Conservation (phyloP, 2,113 vertebrate species). For the Osmerus mordax region DNA sequence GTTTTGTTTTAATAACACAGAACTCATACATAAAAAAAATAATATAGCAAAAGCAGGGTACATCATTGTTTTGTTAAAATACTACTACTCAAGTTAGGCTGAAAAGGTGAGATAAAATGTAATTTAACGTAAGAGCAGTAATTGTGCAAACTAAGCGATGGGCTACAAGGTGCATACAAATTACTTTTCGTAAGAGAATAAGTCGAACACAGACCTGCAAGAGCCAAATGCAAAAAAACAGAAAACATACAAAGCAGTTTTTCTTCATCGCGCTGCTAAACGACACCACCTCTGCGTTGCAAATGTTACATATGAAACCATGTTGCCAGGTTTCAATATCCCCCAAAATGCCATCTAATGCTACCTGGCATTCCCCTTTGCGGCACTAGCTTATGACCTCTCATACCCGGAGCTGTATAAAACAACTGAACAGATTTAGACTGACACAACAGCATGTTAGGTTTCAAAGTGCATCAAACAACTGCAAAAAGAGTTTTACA, state of each 20-base stretch:
- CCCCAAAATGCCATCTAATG: too few species aligned
- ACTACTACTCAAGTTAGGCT: slow-evolving; percentile 27
- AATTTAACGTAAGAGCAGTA: slow-evolving; percentile 20
- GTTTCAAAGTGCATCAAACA: slow-evolving; percentile 37
- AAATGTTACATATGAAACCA: too few species aligned
- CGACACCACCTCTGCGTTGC: background rate
- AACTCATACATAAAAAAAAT: slow-evolving; percentile 31
- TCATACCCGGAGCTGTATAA: too few species aligned
- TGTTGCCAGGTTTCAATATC: too few species aligned
- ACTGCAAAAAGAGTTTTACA: slow-evolving; percentile 23
- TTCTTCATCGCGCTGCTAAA: slow-evolving; percentile 11
- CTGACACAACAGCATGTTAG: slow-evolving; percentile 1
- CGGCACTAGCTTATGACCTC: too few species aligned
- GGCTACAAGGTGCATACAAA: slow-evolving; percentile 26
- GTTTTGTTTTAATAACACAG: slow-evolving; percentile 42
- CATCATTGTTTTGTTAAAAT: slow-evolving; percentile 10
- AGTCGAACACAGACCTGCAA: slow-evolving; percentile 15
- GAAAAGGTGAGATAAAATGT: slow-evolving; percentile 16
- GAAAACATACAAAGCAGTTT: slow-evolving; percentile 20
- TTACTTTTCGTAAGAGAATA: slow-evolving; percentile 11
- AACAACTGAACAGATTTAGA: slow-evolving; percentile 12
- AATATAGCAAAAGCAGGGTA: slow-evolving; percentile 3
- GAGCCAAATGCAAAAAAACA: slow-evolving; percentile 16
- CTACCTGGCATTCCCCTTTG: too few species aligned
- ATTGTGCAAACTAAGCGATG: slow-evolving; percentile 36